Evolutionary conservation across 2,888 invertebrate genomes (phyloP).

Genomic region (Aleiodes alternator): DNA sequence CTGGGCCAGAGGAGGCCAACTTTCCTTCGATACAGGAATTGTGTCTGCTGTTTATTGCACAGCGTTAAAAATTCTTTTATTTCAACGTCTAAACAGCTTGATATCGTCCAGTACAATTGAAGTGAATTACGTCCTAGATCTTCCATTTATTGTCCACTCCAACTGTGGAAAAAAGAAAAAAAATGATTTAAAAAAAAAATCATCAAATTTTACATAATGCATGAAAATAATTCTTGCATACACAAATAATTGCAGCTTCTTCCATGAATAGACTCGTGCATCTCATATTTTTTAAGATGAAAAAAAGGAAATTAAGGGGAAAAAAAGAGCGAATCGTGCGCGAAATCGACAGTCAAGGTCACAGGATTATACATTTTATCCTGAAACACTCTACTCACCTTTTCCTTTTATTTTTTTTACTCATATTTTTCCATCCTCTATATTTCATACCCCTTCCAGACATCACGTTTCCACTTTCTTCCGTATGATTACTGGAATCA

Average conservation of each 20-base stretch:
- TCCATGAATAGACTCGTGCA: too few relatives aligned
- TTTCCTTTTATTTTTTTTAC: background rate
- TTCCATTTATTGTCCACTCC: background rate
- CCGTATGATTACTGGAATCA: slow-evolving; percentile 2
- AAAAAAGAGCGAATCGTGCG: too few relatives aligned
- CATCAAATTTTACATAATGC: too few relatives aligned
- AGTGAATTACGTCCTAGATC: background rate
- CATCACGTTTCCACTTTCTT: slow-evolving; percentile 31
- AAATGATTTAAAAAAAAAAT: too few relatives aligned
- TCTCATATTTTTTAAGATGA: too few relatives aligned
- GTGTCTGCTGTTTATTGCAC: slow-evolving; percentile 37
- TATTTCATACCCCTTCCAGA: background rate
- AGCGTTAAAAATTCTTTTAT: background rate
- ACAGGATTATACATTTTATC: background rate
- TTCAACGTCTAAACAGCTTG: background rate
- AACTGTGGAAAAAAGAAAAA: too few relatives aligned
- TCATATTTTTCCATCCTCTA: slow-evolving; percentile 16
- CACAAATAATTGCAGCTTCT: too few relatives aligned
- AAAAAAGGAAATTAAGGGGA: too few relatives aligned
- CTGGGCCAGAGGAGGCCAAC: slow-evolving; percentile 48
- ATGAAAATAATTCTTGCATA: too few relatives aligned
- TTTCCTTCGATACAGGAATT: slow-evolving; percentile 55
- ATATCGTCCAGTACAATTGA: background rate
- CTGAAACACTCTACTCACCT: background rate
- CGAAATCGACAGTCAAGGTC: slow-evolving; percentile 9